These are phyloP conservation scores for Drosophila funebris DNA, from an alignment of 1,140 invertebrate genomes.

Conservation along the genomic window DNA sequence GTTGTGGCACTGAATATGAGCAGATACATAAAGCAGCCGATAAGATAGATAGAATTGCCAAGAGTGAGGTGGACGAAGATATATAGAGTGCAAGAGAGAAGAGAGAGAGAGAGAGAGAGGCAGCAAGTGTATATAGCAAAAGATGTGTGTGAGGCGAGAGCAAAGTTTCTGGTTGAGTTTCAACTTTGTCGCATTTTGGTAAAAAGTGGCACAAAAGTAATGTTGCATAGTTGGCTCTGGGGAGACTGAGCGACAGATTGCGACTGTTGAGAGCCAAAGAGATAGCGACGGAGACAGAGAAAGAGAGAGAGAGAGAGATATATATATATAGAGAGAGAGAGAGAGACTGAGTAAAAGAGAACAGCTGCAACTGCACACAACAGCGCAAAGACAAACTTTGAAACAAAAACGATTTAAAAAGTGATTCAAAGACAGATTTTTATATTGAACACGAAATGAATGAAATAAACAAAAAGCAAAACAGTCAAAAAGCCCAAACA, in stretches of 20 bases:
- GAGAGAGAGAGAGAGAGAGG: not conserved
- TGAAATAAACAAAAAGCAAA: not conserved
- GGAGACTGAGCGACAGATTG: conserved; percentile 74
- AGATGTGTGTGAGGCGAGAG: not conserved
- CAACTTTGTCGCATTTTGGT: conserved; percentile 44
- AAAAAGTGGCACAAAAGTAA: conserved; percentile 62
- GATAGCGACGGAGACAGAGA: not conserved
- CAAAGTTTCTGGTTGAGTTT: conserved; percentile 47
- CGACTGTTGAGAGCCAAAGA: conserved; percentile 21
- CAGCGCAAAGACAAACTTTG: conserved; percentile 43
- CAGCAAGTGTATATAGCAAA: not conserved
- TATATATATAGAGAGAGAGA: not conserved
- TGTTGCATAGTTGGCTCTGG: conserved; percentile 58
- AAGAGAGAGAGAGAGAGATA: conserved; percentile 1
- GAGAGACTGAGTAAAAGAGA: not conserved
- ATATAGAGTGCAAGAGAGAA: not conserved
- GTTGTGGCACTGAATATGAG: conserved; percentile 40
- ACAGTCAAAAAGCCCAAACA: not conserved
- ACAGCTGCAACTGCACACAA: conserved; percentile 20
- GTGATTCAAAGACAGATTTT: conserved; percentile 71
- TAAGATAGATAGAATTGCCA: conserved; percentile 21
- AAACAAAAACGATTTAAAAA: conserved; percentile 79
- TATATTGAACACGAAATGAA: conserved; percentile 41
- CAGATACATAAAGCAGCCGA: conserved; percentile 27
- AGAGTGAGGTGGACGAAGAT: too few species aligned